A percentile compares a stretch with the other conserved stretches of the same genome.
Conservation (phyloP, 2,888 invertebrate genomes). For the Eremobia ochroleuca region DNA sequence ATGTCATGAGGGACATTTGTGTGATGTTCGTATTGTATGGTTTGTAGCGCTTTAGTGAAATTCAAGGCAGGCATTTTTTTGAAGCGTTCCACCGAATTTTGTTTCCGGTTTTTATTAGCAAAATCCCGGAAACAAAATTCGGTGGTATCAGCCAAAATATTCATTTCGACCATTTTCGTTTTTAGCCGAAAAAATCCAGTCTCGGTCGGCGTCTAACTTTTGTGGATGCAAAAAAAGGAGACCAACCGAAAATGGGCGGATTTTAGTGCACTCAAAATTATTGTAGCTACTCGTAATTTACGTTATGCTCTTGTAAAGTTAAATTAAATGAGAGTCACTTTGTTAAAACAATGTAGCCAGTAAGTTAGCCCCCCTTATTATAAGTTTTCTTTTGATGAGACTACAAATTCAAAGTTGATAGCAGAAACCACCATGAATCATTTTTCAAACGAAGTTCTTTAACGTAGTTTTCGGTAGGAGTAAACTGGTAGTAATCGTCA, state of each 20-base stretch:
- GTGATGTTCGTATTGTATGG: background rate
- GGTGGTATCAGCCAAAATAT: background rate
- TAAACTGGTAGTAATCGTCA: too few relatives aligned
- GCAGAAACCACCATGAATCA: background rate
- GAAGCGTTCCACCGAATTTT: background rate
- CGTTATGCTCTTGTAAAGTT: background rate
- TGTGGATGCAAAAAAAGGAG: background rate
- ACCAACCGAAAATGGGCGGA: background rate
- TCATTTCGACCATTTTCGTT: background rate
- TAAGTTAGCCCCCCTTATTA: background rate
- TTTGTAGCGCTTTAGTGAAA: background rate
- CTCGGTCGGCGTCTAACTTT: background rate
- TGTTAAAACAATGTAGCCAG: background rate
- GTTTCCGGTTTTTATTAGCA: background rate
- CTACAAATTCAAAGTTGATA: background rate
- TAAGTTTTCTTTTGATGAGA: background rate
- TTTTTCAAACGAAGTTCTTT: too few relatives aligned
- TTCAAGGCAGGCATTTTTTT: background rate
- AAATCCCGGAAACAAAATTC: too few relatives aligned
- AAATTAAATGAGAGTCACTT: background rate
- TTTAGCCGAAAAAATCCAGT: too few relatives aligned
- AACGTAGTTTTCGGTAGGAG: too few relatives aligned
- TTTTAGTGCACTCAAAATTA: background rate
- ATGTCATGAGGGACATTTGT: constrained; percentile 4
- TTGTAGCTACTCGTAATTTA: background rate